Evolutionary conservation across 1,140 invertebrate species (phyloP), one percentile per base, ranked within the genome.

Genomic region (Ceratina calcarata): DNA sequence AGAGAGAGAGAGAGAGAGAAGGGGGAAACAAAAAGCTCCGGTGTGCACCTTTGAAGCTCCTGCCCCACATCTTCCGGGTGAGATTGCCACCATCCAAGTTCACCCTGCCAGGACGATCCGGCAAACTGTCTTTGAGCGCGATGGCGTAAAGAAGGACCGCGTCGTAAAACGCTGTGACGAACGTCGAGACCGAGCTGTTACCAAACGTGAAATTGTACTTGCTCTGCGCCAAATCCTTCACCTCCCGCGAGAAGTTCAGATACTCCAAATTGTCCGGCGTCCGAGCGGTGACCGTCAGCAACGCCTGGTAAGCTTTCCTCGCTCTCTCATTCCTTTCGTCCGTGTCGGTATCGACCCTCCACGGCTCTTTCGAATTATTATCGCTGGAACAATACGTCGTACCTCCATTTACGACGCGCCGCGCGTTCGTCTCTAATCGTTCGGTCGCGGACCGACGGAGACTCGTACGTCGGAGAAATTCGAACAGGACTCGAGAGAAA

Each of bases 111-210:
- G 94, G 92, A 0, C 94, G 94, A n/a, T 95, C 94, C 0, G 92
- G 92, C 12, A 98, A 92, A 13, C 97, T 98, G 79, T 98, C 96
- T 87, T 98, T 98, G 0, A 99, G 93, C 0, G 98, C 98, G 20
- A 97, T 94, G 0, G 97, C 97, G 91, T 99, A 99, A 15, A 99
- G 94, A 0, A 99, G 93, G 15, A 99, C 97, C 0, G 97, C 97
- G 89, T 99, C 99, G 89, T 99, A 98, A 91, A 99, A 99, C 0
- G 98, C 98, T 3, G 97, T 97, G 18, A 99, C 97, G 89, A 98
- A 98, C 22, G 96, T 96, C 12, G 96, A 97, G 1, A 97, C 95
- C 12, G 95, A 95, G 61, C 93, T 94, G 86, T 96, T 95, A 1
- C 95, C 95, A 82, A 96, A 96, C 0, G 95, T 95, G 90, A 97